Base-by-base conservation (phyloP, 2,888 invertebrate genomes). In the Athripsodes cinereus region DNA sequence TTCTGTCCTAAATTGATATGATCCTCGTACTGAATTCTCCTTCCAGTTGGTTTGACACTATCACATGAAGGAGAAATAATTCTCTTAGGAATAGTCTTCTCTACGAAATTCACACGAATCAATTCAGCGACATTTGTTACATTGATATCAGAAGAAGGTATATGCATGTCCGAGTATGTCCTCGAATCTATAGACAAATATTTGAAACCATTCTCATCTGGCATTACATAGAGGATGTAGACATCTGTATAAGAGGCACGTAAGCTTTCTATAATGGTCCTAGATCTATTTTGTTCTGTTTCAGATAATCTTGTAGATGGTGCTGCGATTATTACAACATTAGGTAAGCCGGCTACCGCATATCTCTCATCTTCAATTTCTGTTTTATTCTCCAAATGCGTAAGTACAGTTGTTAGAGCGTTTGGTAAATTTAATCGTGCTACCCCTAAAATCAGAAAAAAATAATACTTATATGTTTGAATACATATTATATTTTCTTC, bases 1-100 rank as follows among this genome's bases (percentile, higher is more conserved):
- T 78, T 74, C 58, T 80, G 68, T 21, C 74, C 71, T 1, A 83
- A 81, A 50, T 81, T 71, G 11, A 83, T 73, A 61, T 81, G 85
- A 67, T 85, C 84, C 69, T 86, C 85, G 55, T 78, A 78, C 59
- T 75, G 67, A 65, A 79, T 75, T 22, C 68, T 68, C 52, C 69
- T 71, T 6, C 62, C 65, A 0, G 75, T 72, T n/a, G 67, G 69
- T 58, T 76, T 78, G 6, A 19, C 46, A 55, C 72, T 69, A 2
- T 73, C 67, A 63, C 78, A 79, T 60, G 75, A 74, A 1, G 67
- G 66, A 8, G 78, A 75, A 22, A 77, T 67, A 51, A 79, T 67
- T 59, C 73, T 68, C 50, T 70, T 75, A 0, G 78, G 76, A 20
- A 78, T 71, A 11, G 69, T 69, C 57, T 68, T 73, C 59, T 74